Conservation (phyloP, 2,797 vertebrate genomes). For the Pantherophis vulpinus region DNA sequence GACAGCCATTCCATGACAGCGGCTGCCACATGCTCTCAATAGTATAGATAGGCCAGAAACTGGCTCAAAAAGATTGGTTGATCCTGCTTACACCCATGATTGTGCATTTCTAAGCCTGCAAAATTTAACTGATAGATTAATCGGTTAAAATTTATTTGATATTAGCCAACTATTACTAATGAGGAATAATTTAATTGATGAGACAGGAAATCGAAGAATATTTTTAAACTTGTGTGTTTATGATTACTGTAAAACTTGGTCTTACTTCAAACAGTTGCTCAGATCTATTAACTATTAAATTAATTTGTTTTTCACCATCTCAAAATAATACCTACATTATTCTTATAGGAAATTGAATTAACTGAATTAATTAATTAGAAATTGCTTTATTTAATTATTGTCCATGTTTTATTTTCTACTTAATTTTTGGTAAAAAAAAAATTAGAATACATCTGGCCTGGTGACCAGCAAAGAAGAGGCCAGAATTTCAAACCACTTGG, state of each 20-base stretch:
- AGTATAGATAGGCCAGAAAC: not conserved
- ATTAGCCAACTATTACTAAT: not conserved
- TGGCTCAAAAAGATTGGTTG: not conserved
- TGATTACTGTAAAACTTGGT: not conserved
- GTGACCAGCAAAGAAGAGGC: not conserved
- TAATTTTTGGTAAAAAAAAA: not conserved
- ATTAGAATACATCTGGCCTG: constrained; percentile 42
- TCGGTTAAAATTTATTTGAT: not conserved
- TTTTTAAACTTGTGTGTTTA: not conserved
- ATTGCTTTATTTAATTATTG: not conserved
- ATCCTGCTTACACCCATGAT: not conserved
- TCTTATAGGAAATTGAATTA: not conserved
- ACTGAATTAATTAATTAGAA: not conserved
- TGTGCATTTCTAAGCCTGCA: not conserved
- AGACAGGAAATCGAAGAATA: not conserved
- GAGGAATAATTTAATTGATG: not conserved
- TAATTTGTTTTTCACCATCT: not conserved
- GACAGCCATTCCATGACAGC: not conserved
- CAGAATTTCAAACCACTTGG: constrained; percentile 45
- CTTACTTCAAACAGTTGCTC: not conserved
- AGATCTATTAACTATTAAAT: not conserved
- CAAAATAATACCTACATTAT: not conserved
- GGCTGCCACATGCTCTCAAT: not conserved
- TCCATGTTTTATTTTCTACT: not conserved
- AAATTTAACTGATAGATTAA: not conserved